These are phyloP conservation scores for Byasa hedistus DNA, from an alignment of 2,888 invertebrate species.

Conservation along the genomic window DNA sequence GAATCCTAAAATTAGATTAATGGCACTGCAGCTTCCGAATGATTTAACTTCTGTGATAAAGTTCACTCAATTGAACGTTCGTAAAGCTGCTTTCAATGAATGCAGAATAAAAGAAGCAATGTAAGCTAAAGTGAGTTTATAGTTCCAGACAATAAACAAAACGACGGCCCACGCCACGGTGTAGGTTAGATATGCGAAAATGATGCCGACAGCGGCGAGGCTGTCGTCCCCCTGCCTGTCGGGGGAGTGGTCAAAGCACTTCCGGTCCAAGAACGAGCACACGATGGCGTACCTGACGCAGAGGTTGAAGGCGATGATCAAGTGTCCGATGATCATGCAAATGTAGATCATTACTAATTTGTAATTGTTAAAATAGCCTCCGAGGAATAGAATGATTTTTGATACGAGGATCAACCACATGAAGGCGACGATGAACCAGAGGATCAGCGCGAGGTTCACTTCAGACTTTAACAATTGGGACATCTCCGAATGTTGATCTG, in stretches of 20 bases:
- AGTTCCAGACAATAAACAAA: slow-evolving; percentile 33
- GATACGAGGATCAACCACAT: slow-evolving; percentile 29
- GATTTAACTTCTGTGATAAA: too few species aligned
- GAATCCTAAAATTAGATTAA: too few species aligned
- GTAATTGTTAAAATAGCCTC: slow-evolving; percentile 22
- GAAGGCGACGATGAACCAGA: slow-evolving; percentile 22
- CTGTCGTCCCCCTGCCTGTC: slow-evolving; percentile 5
- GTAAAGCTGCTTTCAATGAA: too few species aligned
- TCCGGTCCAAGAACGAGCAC: slow-evolving; percentile 21
- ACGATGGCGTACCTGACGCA: slow-evolving; percentile 15
- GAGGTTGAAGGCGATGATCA: slow-evolving; percentile 20
- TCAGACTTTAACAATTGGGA: slow-evolving; percentile 4
- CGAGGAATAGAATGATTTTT: slow-evolving; percentile 21
- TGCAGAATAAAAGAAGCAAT: slow-evolving; percentile 4
- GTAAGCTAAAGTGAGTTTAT: slow-evolving; percentile 19
- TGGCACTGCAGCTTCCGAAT: too few species aligned
- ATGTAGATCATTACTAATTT: slow-evolving; percentile 18
- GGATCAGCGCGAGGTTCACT: slow-evolving; percentile 12
- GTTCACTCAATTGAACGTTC: too few species aligned
- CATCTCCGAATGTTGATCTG: slow-evolving; percentile 23
- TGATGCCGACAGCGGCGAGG: slow-evolving; percentile 4
- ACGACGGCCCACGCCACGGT: slow-evolving; percentile 27
- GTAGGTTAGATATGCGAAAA: slow-evolving; percentile 10
- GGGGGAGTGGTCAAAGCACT: slow-evolving; percentile 27
- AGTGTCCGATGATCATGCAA: slow-evolving; percentile 20